phyloP scores from a whole-genome alignment of 1,140 invertebrate genomes.

The Trachelipus rathkii region DNA sequence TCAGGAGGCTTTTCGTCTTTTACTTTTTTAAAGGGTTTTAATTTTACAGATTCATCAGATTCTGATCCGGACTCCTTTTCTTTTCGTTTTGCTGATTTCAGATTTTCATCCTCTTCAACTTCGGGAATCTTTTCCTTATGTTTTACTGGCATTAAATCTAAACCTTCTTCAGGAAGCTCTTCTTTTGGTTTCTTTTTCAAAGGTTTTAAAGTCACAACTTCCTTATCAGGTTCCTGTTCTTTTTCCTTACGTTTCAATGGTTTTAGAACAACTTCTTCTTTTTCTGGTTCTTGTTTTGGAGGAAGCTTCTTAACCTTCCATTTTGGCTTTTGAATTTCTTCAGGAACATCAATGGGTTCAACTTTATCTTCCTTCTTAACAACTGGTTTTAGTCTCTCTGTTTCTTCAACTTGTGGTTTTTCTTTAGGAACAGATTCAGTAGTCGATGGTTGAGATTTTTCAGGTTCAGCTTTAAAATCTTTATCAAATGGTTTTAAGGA shows the following conservation, averaged over 20 bases:
- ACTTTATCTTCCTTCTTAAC: constrained; percentile 18
- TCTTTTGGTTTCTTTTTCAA: constrained; percentile 47
- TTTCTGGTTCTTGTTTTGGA: constrained; percentile 37
- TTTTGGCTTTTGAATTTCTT: constrained; percentile 30
- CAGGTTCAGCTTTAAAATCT: constrained; percentile 38
- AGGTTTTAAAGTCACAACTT: constrained; percentile 53
- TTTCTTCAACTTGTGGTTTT: background rate
- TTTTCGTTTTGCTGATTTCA: constrained; percentile 13
- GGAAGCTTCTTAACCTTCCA: constrained; percentile 26
- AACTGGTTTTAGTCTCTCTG: too few species aligned
- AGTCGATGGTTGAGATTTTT: constrained; percentile 12
- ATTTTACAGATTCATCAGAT: constrained; percentile 21
- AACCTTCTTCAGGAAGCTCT: background rate
- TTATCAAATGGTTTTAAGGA: constrained; percentile 46
- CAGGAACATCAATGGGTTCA: constrained; percentile 20
- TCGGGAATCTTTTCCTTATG: background rate
- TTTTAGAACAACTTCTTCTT: constrained; percentile 33
- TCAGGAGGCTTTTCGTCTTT: constrained; percentile 17
- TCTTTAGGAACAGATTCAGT: constrained; percentile 24
- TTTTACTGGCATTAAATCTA: background rate
- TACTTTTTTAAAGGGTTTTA: constrained; percentile 26
- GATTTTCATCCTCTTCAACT: background rate
- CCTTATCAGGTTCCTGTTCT: constrained; percentile 45
- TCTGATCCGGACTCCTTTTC: constrained; percentile 11
- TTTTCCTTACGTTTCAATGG: constrained; percentile 35